These are phyloP conservation scores for Bombus terrestris DNA, from an alignment of 1,140 invertebrate species.

Conservation along the genomic window DNA sequence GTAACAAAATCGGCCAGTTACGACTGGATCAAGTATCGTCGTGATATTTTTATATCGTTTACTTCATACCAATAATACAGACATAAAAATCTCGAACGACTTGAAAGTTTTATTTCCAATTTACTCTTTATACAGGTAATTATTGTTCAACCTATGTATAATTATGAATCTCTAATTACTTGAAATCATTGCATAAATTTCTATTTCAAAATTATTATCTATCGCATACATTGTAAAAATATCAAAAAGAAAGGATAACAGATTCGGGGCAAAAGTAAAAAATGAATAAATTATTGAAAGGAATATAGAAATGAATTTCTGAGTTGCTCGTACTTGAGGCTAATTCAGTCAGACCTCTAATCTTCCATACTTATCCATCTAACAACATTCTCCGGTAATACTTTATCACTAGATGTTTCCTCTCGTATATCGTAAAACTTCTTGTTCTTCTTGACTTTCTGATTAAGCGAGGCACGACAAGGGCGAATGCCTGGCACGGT, in stretches of 20 bases:
- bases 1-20: no score
- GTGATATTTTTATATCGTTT: background rate
- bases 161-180: background rate
- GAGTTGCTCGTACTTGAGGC: background rate
- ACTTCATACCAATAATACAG: background rate
- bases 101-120: background rate
- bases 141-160: background rate
- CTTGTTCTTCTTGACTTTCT: background rate
- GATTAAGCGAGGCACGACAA: conserved; percentile 6
- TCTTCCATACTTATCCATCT: background rate
- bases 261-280: background rate
- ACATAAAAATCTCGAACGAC: background rate
- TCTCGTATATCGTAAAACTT: background rate
- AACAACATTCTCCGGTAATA: background rate
- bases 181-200: background rate
- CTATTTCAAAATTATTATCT: no score
- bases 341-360: background rate
- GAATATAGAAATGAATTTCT: background rate
- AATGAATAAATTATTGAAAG: background rate
- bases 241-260: background rate
- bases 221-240: background rate
- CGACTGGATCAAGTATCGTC: background rate
- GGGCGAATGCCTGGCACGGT: background rate
- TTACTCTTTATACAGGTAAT: background rate
- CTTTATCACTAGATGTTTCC: background rate